Evolutionary conservation across 2,888 invertebrate species (phyloP).

Genomic region (Lepidonotus clava): DNA sequence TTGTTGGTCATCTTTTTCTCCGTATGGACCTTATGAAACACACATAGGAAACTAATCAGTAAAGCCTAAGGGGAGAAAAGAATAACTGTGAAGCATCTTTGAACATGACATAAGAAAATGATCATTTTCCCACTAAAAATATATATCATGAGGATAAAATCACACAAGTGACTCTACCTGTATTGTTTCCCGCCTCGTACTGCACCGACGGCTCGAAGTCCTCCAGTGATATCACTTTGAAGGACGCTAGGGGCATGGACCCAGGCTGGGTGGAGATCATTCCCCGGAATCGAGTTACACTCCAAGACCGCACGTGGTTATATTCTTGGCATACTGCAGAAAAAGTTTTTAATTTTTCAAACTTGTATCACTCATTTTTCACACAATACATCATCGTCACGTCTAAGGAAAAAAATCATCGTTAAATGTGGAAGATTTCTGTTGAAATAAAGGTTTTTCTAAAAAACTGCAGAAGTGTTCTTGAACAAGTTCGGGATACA

Average conservation of each 20-base stretch:
- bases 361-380: too few species aligned
- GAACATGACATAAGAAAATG: too few species aligned
- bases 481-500: too few species aligned
- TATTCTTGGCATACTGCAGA: constrained; percentile 91
- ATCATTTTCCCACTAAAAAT: too few species aligned
- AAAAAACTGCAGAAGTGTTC: too few species aligned
- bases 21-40: constrained; percentile 86
- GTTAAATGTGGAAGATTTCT: too few species aligned
- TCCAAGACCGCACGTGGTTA: constrained; percentile 98
- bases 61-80: too few species aligned
- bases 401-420: too few species aligned
- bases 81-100: too few species aligned
- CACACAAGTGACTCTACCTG: constrained; percentile 81
- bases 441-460: too few species aligned
- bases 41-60: neutral
- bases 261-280: constrained; percentile 99
- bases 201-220: constrained; percentile 81
- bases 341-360: neutral
- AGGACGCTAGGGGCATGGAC: constrained; percentile 96
- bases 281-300: constrained; percentile 96
- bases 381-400: too few species aligned
- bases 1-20: constrained; percentile 98
- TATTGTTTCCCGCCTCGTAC: constrained; percentile 84
- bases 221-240: constrained; percentile 94
- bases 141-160: too few species aligned